Conservation (phyloP, 2,113 vertebrate genomes). For the Cyrtonyx montezumae region DNA sequence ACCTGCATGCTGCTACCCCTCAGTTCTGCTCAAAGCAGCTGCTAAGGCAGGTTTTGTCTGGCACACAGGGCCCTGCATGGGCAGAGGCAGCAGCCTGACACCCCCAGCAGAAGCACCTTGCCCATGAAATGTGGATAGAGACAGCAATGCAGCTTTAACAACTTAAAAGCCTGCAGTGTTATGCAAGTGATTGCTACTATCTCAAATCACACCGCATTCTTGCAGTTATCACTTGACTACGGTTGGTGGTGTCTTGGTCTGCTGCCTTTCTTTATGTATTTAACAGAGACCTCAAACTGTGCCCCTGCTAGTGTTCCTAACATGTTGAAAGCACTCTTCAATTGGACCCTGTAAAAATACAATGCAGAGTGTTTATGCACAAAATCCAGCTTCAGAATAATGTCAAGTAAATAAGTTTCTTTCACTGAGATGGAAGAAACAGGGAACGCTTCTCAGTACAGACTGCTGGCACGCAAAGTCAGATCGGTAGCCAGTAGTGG, state of each 20-base stretch:
- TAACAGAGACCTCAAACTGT: background rate
- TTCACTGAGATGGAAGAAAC: conserved; percentile 20
- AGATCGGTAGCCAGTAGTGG: conserved; percentile 4
- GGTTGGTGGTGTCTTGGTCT: background rate
- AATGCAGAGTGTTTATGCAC: background rate
- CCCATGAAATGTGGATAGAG: background rate
- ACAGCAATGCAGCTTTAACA: background rate
- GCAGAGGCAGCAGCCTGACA: background rate
- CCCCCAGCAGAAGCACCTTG: background rate
- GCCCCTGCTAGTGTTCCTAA: background rate
- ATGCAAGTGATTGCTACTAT: background rate
- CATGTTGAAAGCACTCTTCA: background rate
- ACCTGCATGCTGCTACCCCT: rapidly evolving
- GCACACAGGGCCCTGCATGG: background rate
- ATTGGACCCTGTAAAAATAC: background rate
- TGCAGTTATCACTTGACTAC: background rate
- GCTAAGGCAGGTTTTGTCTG: background rate
- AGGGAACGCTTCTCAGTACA: background rate
- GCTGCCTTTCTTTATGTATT: background rate
- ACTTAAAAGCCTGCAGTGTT: background rate
- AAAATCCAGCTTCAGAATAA: conserved; percentile 30
- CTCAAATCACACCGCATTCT: background rate
- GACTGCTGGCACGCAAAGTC: conserved; percentile 51
- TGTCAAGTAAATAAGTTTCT: background rate
- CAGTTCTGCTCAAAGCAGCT: background rate